Percentiles rank a stretch among this genome's conserved stretches.
These are phyloP conservation scores for Tipula helvola DNA, from an alignment of 2,888 invertebrate genomes.

Conservation along the genomic window DNA sequence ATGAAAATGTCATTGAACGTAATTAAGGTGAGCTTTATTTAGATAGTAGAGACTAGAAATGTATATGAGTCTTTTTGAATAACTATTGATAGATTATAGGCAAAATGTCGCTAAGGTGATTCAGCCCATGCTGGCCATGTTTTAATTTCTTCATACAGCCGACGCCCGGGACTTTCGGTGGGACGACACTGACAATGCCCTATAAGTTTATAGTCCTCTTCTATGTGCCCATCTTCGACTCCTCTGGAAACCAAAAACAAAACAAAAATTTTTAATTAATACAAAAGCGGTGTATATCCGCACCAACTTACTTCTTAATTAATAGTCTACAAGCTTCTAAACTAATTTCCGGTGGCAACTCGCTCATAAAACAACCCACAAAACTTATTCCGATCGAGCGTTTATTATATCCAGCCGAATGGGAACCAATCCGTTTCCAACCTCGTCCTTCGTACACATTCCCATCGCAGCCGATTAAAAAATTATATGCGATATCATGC, in stretches of 20 bases:
- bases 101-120: not conserved
- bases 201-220: slow-evolving; percentile 36
- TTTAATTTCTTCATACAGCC: slow-evolving; percentile 39
- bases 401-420: slow-evolving; percentile 40
- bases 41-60: not conserved
- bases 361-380: slow-evolving; percentile 40
- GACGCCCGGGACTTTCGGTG: slow-evolving; percentile 40
- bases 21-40: not conserved
- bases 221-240: slow-evolving; percentile 36
- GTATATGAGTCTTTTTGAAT: not conserved
- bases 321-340: slow-evolving; percentile 36
- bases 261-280: not conserved
- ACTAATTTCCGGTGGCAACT: slow-evolving; percentile 33
- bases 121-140: slow-evolving; percentile 38
- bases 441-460: slow-evolving; percentile 44
- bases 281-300: not conserved
- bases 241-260: slow-evolving; percentile 26
- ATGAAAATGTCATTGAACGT: not conserved
- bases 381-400: slow-evolving; percentile 40
- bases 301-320: slow-evolving; percentile 24
- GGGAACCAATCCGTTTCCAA: slow-evolving; percentile 42
- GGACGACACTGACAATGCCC: slow-evolving; percentile 41
- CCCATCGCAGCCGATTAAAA: slow-evolving; percentile 44
- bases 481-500: slow-evolving; percentile 42
- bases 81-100: not conserved